These are phyloP conservation scores for Dioctria rufipes DNA, from an alignment of 2,888 invertebrate genomes.

Conservation along the genomic window DNA sequence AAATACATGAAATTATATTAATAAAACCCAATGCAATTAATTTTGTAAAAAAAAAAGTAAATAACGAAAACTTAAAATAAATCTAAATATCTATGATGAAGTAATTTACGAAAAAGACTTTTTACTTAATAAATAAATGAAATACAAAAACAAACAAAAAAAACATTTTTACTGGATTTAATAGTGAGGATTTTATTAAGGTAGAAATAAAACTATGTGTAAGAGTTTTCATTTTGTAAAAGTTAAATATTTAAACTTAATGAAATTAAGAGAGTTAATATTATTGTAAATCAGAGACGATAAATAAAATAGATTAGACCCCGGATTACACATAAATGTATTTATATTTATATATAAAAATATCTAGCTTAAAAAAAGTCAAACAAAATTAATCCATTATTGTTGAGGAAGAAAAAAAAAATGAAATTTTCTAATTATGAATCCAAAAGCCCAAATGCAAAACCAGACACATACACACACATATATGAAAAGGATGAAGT, in stretches of 20 bases:
- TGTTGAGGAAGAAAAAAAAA: neutral
- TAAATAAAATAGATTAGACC: slow-evolving; percentile 3
- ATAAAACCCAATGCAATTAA: slow-evolving; percentile 49
- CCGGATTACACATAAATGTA: slow-evolving; percentile 14
- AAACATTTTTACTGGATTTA: slow-evolving; percentile 56
- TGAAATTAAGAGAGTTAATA: neutral
- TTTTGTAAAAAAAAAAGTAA: slow-evolving; percentile 41
- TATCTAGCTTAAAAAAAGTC: slow-evolving; percentile 37
- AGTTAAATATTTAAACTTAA: slow-evolving; percentile 39
- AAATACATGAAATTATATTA: slow-evolving; percentile 48
- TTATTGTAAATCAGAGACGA: slow-evolving; percentile 19
- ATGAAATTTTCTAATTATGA: neutral
- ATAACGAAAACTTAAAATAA: slow-evolving; percentile 32
- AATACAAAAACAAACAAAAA: neutral
- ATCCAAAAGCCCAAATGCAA: too few relatives aligned
- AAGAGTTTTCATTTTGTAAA: slow-evolving; percentile 37
- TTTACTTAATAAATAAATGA: slow-evolving; percentile 51
- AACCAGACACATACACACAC: neutral
- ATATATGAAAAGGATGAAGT: neutral
- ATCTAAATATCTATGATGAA: slow-evolving; percentile 48
- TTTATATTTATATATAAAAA: slow-evolving; percentile 43
- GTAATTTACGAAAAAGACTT: slow-evolving; percentile 56
- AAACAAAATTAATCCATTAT: slow-evolving; percentile 16
- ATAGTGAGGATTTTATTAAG: slow-evolving; percentile 43
- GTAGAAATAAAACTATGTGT: slow-evolving; percentile 36